These are phyloP conservation scores for Meandrusa payeni DNA, from an alignment of 2,888 invertebrate genomes.

Conservation along the genomic window DNA sequence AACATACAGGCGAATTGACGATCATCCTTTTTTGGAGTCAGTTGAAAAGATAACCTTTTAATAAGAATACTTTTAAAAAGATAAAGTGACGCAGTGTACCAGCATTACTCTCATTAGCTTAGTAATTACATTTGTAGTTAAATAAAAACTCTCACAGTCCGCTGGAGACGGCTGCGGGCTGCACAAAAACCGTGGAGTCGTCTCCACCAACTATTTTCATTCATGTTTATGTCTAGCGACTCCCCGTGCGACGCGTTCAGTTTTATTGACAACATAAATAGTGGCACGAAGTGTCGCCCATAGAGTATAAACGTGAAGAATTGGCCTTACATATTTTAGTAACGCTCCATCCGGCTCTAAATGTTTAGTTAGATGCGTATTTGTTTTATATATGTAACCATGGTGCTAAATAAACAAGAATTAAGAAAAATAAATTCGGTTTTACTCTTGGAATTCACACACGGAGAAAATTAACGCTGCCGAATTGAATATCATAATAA, in stretches of 20 bases:
- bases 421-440: no score
- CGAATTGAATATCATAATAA: no score
- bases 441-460: no score
- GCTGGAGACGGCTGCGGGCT: constrained; percentile 21
- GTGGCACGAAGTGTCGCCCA: constrained; percentile 34
- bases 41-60: no score
- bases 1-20: no score
- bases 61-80: no score
- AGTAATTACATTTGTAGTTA: constrained; percentile 8
- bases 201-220: constrained; percentile 53
- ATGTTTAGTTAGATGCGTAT: neutral
- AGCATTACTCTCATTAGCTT: constrained; percentile 3
- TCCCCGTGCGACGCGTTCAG: constrained; percentile 54
- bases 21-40: no score
- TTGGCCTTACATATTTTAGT: constrained; percentile 31
- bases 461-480: no score
- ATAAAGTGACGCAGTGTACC: constrained; percentile 4
- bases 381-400: no score
- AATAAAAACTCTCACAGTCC: constrained; percentile 13
- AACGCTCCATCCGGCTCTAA: constrained; percentile 9
- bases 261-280: constrained; percentile 75
- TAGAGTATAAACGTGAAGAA: constrained; percentile 38
- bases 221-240: constrained; percentile 58
- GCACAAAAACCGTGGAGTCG: constrained; percentile 39
- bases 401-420: no score